Conservation (phyloP, 2,113 vertebrate species). For the Malurus cyaneus region DNA sequence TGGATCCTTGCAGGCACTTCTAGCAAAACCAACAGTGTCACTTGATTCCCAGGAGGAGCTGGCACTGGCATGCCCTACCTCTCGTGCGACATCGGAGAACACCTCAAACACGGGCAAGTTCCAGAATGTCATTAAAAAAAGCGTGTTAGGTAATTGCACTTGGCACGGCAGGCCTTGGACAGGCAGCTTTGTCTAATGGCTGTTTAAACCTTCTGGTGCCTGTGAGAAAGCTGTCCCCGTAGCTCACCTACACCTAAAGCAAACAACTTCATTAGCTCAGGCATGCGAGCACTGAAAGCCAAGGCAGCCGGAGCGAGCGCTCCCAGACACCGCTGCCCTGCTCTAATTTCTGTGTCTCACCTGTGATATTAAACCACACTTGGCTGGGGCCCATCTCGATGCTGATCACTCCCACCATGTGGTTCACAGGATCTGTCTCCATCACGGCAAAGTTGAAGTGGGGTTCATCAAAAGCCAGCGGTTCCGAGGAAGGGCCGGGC, state of each 20-base stretch:
- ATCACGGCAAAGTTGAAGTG: slow-evolving; percentile 90
- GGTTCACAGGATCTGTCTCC: slow-evolving; percentile 91
- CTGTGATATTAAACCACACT: slow-evolving; percentile 89
- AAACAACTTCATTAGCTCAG: slow-evolving; percentile 22
- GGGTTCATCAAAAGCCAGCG: slow-evolving; percentile 85
- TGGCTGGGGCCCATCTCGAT: slow-evolving; percentile 81
- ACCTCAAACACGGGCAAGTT: background rate
- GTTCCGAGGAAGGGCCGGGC: slow-evolving; percentile 75
- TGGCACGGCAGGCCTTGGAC: background rate
- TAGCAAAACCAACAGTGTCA: background rate
- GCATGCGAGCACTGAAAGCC: background rate
- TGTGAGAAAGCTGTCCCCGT: background rate
- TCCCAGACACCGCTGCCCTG: background rate
- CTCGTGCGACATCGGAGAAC: background rate
- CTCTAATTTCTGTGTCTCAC: slow-evolving; percentile 71
- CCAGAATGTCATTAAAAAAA: background rate
- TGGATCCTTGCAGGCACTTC: background rate
- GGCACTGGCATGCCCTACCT: background rate
- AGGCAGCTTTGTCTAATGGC: background rate
- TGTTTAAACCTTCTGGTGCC: background rate
- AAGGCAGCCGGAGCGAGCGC: background rate
- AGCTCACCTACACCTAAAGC: slow-evolving; percentile 33
- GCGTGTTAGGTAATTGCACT: background rate
- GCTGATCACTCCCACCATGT: slow-evolving; percentile 94
- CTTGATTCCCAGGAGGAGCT: background rate